Evolutionary conservation across 1,140 invertebrate genomes (phyloP).

Genomic region (Antheraea pernyi): DNA sequence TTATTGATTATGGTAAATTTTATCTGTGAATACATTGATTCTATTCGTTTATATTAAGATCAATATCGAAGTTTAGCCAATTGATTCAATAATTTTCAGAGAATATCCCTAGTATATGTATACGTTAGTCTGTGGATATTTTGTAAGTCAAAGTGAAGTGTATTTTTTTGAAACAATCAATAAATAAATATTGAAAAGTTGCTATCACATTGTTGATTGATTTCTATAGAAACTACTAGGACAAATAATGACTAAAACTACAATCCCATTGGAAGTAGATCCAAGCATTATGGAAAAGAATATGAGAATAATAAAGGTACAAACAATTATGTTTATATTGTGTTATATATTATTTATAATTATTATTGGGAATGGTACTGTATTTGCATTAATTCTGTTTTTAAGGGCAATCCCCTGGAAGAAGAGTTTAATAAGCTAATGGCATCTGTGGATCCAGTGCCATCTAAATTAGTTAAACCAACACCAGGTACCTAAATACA

Average conservation of each 20-base stretch:
- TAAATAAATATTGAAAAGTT: not conserved
- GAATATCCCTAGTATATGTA: no score
- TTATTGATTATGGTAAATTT: no score
- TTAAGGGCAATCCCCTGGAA: conserved; percentile 62
- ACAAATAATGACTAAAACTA: conserved; percentile 61
- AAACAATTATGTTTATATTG: not conserved
- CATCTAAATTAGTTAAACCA: conserved; percentile 62
- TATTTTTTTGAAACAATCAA: not conserved
- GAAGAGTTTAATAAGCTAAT: conserved; percentile 69
- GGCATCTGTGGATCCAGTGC: conserved; percentile 48
- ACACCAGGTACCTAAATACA: conserved; percentile 42
- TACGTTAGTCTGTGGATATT: no score
- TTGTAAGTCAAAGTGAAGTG: no score
- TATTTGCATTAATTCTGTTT: conserved; percentile 15
- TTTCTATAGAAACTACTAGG: conserved; percentile 39
- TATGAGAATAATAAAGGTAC: conserved; percentile 69
- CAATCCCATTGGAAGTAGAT: conserved; percentile 70
- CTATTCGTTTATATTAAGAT: no score
- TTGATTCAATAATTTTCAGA: no score
- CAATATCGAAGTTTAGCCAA: no score
- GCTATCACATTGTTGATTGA: conserved; percentile 17
- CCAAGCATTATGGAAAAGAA: conserved; percentile 73
- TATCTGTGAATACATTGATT: no score
- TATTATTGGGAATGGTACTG: no score
- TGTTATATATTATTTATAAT: no score